These are phyloP conservation scores for Folsomia candida DNA, from an alignment of 2,888 invertebrate species.

Conservation along the genomic window DNA sequence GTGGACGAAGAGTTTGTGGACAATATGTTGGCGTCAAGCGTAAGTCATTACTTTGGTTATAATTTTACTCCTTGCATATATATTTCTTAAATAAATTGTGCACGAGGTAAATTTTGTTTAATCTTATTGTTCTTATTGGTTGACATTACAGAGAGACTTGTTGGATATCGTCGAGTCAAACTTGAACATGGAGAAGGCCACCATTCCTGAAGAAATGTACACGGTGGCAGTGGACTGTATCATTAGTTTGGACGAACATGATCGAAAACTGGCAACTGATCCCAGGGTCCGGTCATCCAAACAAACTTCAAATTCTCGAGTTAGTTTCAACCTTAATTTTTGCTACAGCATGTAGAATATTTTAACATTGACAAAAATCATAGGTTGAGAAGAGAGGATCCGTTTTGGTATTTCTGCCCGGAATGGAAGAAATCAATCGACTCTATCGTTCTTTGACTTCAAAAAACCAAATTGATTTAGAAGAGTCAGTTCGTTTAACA, in stretches of 20 bases:
- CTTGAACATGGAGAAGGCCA: slow-evolving; percentile 31
- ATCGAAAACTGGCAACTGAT: slow-evolving; percentile 20
- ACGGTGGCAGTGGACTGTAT: slow-evolving; percentile 36
- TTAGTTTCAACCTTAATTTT: no score
- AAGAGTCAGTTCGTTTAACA: slow-evolving; percentile 22
- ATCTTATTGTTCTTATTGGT: slow-evolving; percentile 1
- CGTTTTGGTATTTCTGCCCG: slow-evolving; percentile 86
- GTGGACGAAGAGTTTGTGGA: slow-evolving; percentile 45
- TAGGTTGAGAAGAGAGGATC: slow-evolving; percentile 58
- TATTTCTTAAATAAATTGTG: not conserved
- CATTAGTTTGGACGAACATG: slow-evolving; percentile 31
- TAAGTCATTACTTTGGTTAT: not conserved
- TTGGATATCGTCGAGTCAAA: slow-evolving; percentile 27
- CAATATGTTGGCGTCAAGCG: slow-evolving; percentile 24
- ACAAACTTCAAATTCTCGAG: not conserved
- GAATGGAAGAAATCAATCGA: slow-evolving; percentile 65
- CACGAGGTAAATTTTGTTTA: slow-evolving; percentile 4
- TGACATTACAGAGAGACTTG: slow-evolving; percentile 17
- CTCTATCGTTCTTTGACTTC: slow-evolving; percentile 26
- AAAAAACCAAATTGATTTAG: slow-evolving; percentile 17
- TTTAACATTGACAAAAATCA: no score
- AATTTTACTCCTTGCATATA: not conserved
- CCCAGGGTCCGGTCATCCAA: slow-evolving; percentile 15
- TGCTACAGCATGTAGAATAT: no score
- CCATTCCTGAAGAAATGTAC: slow-evolving; percentile 40